Evolutionary conservation across 2,113 vertebrate species (phyloP).

Genomic region (Neotoma lepida): DNA sequence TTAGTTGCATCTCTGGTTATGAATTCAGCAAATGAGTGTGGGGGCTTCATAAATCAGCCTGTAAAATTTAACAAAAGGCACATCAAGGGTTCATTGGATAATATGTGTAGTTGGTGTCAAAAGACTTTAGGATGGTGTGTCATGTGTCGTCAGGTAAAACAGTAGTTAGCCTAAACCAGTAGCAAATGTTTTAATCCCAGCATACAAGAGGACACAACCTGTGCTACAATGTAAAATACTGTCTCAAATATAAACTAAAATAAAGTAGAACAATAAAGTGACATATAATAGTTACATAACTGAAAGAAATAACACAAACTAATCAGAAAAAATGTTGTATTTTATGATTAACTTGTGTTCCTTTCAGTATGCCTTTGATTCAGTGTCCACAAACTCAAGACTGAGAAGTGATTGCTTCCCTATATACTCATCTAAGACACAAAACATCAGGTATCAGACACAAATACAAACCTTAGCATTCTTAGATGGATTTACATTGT

Average conservation of each 20-base stretch:
- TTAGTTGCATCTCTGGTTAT: not conserved
- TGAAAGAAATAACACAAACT: not conserved
- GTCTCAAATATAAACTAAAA: not conserved
- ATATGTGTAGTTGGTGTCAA: not conserved
- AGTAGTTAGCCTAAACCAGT: not conserved
- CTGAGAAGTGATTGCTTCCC: not conserved
- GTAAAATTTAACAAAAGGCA: not conserved
- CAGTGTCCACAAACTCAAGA: not conserved
- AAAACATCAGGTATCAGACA: not conserved
- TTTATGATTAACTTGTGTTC: not conserved
- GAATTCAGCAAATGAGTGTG: not conserved
- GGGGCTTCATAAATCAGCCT: not conserved
- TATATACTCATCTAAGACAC: not conserved
- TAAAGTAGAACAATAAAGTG: not conserved
- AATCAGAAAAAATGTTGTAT: not conserved
- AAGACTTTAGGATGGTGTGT: not conserved
- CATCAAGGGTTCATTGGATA: too few species aligned
- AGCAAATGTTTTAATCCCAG: not conserved
- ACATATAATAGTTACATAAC: not conserved
- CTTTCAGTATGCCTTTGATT: not conserved
- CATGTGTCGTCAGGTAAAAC: not conserved
- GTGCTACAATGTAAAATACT: not conserved
- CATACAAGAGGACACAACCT: not conserved
- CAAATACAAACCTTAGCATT: not conserved
- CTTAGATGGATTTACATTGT: not conserved